phyloP scores from a whole-genome alignment of 2,113 vertebrate genomes.

The Gallinago paraguaiae region DNA sequence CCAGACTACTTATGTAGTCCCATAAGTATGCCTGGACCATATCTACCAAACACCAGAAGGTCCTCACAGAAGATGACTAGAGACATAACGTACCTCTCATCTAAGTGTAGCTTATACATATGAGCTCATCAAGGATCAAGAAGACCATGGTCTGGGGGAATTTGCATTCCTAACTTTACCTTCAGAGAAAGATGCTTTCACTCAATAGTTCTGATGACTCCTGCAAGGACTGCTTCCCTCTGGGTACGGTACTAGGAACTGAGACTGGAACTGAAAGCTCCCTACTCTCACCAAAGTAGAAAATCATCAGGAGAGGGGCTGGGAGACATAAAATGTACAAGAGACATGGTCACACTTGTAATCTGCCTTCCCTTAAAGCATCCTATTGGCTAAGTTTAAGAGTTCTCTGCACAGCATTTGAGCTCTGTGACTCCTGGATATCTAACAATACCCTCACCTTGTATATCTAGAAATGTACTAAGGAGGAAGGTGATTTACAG shows the following conservation, averaged over 20 bases:
- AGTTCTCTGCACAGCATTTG: neutral
- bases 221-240: neutral
- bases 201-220: neutral
- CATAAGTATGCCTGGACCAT: accelerated
- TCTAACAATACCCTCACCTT: neutral
- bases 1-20: neutral
- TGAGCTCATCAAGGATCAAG: neutral
- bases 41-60: neutral
- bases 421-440: neutral
- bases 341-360: neutral
- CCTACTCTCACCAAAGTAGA: neutral
- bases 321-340: neutral
- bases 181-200: neutral
- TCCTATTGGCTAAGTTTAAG: neutral
- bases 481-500: neutral
- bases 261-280: neutral
- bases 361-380: neutral
- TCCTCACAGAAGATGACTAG: neutral
- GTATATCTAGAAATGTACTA: neutral
- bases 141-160: neutral
- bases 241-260: neutral
- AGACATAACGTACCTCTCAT: neutral
- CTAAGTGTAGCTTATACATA: neutral
- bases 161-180: neutral
- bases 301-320: neutral